phyloP scores from a whole-genome alignment of 1,140 invertebrate species.

The Vanessa atalanta region DNA sequence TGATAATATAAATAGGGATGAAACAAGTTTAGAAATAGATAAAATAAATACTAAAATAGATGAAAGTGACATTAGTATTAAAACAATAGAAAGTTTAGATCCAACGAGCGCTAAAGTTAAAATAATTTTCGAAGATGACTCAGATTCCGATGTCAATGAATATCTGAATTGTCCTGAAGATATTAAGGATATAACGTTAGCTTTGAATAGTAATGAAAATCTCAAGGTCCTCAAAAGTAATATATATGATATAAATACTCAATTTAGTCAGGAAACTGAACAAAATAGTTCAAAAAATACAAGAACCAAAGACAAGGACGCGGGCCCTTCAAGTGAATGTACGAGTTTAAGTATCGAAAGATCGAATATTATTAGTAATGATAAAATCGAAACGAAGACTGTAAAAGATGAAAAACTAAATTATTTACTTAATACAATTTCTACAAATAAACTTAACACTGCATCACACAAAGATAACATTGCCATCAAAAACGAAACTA shows the following conservation, averaged over 20 bases:
- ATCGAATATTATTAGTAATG: no score
- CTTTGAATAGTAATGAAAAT: neutral
- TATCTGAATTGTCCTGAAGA: neutral
- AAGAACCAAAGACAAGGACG: no score
- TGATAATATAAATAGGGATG: no score
- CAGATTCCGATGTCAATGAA: neutral
- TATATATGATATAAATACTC: neutral
- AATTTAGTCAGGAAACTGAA: neutral
- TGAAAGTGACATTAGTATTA: neutral
- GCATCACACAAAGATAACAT: no score
- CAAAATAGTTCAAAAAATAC: no score
- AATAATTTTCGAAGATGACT: slow-evolving; percentile 7
- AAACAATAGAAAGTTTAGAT: neutral
- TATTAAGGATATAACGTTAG: neutral
- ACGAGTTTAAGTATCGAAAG: no score
- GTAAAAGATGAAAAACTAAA: no score
- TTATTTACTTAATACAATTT: no score
- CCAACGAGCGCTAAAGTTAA: neutral
- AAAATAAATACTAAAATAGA: neutral
- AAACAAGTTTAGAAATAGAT: neutral
- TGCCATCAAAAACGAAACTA: no score
- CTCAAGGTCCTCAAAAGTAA: neutral
- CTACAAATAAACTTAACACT: no score
- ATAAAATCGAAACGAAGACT: no score
- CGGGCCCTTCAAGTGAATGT: no score